Evolutionary conservation across 2,113 vertebrate genomes (phyloP).

Genomic region (Passer montanus): DNA sequence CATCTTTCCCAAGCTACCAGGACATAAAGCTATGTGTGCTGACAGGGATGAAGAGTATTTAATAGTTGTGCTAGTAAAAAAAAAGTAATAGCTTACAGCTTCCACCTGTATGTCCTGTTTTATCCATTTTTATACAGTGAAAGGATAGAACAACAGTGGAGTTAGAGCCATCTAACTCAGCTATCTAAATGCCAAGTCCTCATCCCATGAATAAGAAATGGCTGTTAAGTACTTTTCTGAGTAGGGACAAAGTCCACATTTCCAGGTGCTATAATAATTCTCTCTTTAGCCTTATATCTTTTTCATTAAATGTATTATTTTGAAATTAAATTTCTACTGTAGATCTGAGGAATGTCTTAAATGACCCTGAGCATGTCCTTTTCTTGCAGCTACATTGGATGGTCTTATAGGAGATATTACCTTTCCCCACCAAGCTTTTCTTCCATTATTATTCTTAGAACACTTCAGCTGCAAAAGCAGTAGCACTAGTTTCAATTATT

Average conservation of each 20-base stretch:
- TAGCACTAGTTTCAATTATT: slow-evolving; percentile 53
- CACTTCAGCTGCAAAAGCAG: slow-evolving; percentile 11
- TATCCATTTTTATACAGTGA: background rate
- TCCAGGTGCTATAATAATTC: background rate
- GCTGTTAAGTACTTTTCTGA: background rate
- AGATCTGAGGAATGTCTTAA: background rate
- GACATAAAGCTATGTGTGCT: background rate
- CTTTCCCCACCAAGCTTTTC: slow-evolving; percentile 20
- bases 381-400: slow-evolving; percentile 2
- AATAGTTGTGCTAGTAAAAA: background rate
- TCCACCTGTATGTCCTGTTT: background rate
- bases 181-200: background rate
- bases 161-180: background rate
- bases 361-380: slow-evolving; percentile 35
- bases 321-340: slow-evolving; percentile 6
- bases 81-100: background rate
- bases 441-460: slow-evolving; percentile 35
- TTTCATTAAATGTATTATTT: background rate
- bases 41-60: background rate
- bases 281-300: background rate
- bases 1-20: background rate
- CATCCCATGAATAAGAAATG: background rate
- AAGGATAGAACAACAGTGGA: background rate
- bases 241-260: background rate
- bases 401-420: background rate